Percentiles rank a stretch among this genome's conserved stretches.
Conservation (phyloP, 2,797 vertebrate species). For the Liasis olivaceus region DNA sequence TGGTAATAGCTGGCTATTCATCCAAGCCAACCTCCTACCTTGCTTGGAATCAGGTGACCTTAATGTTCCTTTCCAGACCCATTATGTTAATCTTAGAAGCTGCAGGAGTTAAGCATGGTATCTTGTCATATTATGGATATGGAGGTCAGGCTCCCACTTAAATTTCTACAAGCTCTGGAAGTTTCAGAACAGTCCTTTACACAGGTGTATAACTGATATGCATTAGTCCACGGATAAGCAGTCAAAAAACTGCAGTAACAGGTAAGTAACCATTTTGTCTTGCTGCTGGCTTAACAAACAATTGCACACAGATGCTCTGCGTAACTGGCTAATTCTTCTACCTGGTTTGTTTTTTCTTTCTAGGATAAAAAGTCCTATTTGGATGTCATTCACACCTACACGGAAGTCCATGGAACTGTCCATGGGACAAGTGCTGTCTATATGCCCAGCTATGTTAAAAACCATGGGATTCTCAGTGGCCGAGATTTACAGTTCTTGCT, state of each 20-base stretch:
- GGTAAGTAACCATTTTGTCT: background rate
- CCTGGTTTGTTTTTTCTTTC: conserved; percentile 15
- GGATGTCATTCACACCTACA: conserved; percentile 94
- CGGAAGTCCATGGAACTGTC: conserved; percentile 95
- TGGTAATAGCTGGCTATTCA: too few relatives aligned
- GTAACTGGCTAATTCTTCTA: background rate
- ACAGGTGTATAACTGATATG: too few relatives aligned
- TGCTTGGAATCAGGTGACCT: too few relatives aligned
- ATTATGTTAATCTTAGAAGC: too few relatives aligned
- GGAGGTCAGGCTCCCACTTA: too few relatives aligned
- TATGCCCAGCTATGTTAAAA: conserved; percentile 92
- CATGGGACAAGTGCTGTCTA: conserved; percentile 92
- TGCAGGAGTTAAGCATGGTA: too few relatives aligned
- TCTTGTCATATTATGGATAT: too few relatives aligned
- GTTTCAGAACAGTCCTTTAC: too few relatives aligned
- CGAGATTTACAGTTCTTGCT: conserved; percentile 96
- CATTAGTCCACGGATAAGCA: too few relatives aligned
- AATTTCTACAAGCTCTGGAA: too few relatives aligned
- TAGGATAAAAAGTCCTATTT: conserved; percentile 95
- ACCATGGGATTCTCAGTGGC: conserved; percentile 97
- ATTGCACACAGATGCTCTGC: background rate
- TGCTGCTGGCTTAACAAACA: background rate
- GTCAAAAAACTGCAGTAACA: background rate
- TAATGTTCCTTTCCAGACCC: too few relatives aligned
- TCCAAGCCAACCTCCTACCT: too few relatives aligned